Conservation (phyloP, 2,888 invertebrate species). For the Homarus gammarus region DNA sequence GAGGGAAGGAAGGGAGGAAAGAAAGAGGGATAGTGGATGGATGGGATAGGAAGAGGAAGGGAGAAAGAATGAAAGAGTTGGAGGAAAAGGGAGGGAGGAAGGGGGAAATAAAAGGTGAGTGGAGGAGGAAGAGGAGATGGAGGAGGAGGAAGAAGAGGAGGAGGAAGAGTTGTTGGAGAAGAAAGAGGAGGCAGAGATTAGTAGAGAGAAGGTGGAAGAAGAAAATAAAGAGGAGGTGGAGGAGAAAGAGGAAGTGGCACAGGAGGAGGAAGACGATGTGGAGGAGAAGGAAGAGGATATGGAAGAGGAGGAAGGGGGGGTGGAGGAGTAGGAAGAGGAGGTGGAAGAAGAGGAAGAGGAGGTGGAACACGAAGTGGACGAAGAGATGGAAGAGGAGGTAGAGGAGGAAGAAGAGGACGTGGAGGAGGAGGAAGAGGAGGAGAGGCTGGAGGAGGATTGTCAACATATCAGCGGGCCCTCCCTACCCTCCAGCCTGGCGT, state of each 20-base stretch:
- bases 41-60: background rate
- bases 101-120: background rate
- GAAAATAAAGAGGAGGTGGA: no score
- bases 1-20: no score
- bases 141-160: background rate
- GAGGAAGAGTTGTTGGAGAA: no score
- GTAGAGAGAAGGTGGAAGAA: no score
- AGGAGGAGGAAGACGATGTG: background rate
- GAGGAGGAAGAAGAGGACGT: background rate
- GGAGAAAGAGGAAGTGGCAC: no score
- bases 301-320: background rate
- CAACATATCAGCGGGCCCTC: no score
- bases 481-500: no score
- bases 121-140: background rate
- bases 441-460: no score
- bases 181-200: no score
- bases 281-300: background rate
- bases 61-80: background rate
- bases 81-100: background rate
- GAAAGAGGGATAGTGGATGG: background rate
- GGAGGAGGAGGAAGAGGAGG: slow-evolving; percentile 1
- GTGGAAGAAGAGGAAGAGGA: background rate
- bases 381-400: background rate
- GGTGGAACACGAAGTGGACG: background rate
- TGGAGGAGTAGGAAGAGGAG: background rate